Conservation (phyloP, 2,888 invertebrate genomes). For the Sinhomidia bicolor region DNA sequence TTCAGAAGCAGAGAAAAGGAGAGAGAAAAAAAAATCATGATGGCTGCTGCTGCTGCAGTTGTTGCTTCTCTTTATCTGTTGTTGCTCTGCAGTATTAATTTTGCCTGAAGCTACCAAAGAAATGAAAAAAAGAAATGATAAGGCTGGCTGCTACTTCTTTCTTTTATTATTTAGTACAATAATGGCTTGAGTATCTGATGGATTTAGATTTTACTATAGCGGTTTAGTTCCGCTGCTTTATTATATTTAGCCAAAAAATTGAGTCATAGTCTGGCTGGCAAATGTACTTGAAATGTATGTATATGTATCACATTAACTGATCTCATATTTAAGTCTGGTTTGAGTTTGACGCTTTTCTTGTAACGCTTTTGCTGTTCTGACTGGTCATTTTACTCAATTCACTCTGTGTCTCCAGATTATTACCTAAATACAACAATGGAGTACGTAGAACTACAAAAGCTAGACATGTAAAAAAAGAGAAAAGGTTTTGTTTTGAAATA, state of each 20-base stretch:
- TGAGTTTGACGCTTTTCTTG: too few relatives aligned
- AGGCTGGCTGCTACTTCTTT: not conserved
- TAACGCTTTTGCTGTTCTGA: not conserved
- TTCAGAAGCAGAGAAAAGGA: not conserved
- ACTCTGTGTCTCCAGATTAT: too few relatives aligned
- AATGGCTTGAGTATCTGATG: not conserved
- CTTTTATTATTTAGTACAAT: not conserved
- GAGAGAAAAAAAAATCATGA: conserved; percentile 9
- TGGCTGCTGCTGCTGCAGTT: conserved; percentile 18
- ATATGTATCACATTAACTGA: too few relatives aligned
- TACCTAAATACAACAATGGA: too few relatives aligned
- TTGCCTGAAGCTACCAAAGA: not conserved
- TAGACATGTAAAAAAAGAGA: too few relatives aligned
- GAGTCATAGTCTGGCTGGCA: too few relatives aligned
- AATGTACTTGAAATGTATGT: too few relatives aligned
- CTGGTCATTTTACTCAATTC: too few relatives aligned
- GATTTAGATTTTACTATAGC: not conserved
- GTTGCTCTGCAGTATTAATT: not conserved
- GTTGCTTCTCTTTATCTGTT: not conserved
- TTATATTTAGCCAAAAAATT: too few relatives aligned
- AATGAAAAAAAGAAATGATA: not conserved
- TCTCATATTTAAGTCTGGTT: too few relatives aligned
- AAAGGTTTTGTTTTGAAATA: not conserved
- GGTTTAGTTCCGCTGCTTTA: too few relatives aligned
- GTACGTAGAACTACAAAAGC: too few relatives aligned